Percentiles rank a stretch among this genome's conserved stretches.
phyloP scores from a whole-genome alignment of 2,888 invertebrate genomes.

The Antheraea yamamai region DNA sequence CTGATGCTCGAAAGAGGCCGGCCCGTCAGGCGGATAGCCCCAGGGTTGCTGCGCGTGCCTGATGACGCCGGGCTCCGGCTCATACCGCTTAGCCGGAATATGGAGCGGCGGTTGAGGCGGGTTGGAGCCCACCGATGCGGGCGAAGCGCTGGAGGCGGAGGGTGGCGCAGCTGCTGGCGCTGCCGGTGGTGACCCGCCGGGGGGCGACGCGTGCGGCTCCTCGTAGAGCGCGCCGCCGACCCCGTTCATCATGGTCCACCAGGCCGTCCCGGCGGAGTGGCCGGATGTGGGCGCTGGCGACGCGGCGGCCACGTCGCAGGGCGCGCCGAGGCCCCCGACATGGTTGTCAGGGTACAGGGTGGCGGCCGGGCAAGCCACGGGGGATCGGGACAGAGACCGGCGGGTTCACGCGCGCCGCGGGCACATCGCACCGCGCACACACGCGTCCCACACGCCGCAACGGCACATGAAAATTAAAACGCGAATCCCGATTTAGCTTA shows the following conservation, averaged over 20 bases:
- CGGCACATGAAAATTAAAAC: constrained; percentile 81
- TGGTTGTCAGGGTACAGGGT: constrained; percentile 91
- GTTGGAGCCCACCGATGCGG: constrained; percentile 84
- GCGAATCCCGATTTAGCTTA: constrained; percentile 81
- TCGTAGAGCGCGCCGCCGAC: constrained; percentile 90
- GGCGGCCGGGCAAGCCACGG: constrained; percentile 91
- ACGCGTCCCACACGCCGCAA: constrained; percentile 72
- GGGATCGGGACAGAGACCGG: constrained; percentile 78
- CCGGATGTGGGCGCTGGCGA: constrained; percentile 91
- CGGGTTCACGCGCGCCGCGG: constrained; percentile 79
- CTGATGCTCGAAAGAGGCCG: constrained; percentile 85
- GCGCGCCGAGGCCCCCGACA: constrained; percentile 85
- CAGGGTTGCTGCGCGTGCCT: constrained; percentile 89
- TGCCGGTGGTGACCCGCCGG: constrained; percentile 84
- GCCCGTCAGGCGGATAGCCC: constrained; percentile 88
- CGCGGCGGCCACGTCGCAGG: constrained; percentile 85
- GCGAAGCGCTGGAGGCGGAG: constrained; percentile 80
- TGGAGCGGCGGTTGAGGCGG: constrained; percentile 91
- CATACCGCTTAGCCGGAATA: constrained; percentile 93
- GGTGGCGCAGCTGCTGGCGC: constrained; percentile 86
- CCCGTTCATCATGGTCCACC: constrained; percentile 92
- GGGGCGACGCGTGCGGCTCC: constrained; percentile 84
- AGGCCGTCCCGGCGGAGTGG: constrained; percentile 92
- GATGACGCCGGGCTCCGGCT: constrained; percentile 87
- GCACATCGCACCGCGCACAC: constrained; percentile 79